Conservation (phyloP, 2,888 invertebrate species). For the Cheilosia vernalis region DNA sequence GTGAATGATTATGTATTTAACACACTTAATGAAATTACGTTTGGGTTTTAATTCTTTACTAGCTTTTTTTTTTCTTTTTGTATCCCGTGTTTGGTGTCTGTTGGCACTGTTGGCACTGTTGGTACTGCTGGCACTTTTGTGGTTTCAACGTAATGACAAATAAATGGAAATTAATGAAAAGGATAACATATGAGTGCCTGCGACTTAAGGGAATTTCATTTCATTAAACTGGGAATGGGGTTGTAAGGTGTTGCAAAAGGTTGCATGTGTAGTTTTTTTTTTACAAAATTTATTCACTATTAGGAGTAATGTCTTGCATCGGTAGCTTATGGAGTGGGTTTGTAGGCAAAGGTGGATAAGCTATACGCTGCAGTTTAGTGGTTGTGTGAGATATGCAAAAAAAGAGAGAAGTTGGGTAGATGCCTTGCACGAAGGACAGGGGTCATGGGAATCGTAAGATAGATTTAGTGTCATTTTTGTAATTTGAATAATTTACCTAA, state of each 20-base stretch:
- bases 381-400: neutral
- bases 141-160: constrained; percentile 70
- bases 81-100: neutral
- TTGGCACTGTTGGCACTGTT: constrained; percentile 49
- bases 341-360: neutral
- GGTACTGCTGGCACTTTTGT: constrained; percentile 59
- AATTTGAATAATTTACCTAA: too few species aligned
- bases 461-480: too few species aligned
- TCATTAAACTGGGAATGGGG: constrained; percentile 42
- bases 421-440: too few species aligned
- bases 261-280: neutral
- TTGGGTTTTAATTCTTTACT: constrained; percentile 37
- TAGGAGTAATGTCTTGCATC: neutral
- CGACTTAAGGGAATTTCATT: constrained; percentile 46
- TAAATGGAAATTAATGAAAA: constrained; percentile 73
- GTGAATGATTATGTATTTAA: constrained; percentile 72
- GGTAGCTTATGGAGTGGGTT: neutral
- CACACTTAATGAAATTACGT: constrained; percentile 74
- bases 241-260: neutral
- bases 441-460: too few species aligned
- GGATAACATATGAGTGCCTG: constrained; percentile 70
- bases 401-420: neutral
- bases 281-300: neutral
- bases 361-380: neutral
- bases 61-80: neutral